phyloP scores from a whole-genome alignment of 1,140 invertebrate genomes.

The Zaprionus vittiger region DNA sequence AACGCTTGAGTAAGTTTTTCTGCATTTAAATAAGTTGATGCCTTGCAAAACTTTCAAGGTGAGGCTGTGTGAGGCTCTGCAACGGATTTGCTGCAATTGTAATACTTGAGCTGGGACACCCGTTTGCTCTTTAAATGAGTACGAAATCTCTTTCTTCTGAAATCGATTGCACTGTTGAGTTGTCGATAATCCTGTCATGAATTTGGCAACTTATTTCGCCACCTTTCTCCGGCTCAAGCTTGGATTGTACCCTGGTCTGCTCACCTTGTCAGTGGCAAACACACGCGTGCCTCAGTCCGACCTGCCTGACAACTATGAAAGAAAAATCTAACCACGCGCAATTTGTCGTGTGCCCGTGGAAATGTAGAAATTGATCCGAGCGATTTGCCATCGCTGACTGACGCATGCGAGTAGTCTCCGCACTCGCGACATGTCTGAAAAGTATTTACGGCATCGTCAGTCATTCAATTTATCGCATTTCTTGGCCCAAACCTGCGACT shows the following conservation, averaged over 20 bases:
- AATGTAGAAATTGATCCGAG: conserved; percentile 49
- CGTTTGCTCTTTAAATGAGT: not conserved
- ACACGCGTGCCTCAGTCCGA: not conserved
- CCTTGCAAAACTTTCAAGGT: conserved; percentile 29
- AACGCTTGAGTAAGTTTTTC: conserved; percentile 70
- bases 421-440: conserved; percentile 67
- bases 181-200: conserved; percentile 35
- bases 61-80: too few relatives aligned
- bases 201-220: conserved; percentile 19
- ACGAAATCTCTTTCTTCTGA: not conserved
- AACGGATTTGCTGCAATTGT: conserved; percentile 44
- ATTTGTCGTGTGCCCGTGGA: conserved; percentile 60
- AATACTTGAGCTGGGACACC: not conserved
- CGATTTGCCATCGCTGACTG: conserved; percentile 32
- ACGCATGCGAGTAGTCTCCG: conserved; percentile 5
- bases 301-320: conserved; percentile 43
- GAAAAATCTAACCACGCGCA: conserved; percentile 78
- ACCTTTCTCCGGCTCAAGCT: conserved; percentile 14
- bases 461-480: conserved; percentile 82
- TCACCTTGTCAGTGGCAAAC: conserved; percentile 36
- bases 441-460: conserved; percentile 81
- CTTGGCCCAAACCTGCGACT: conserved; percentile 62
- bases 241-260: conserved; percentile 18
- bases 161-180: conserved; percentile 18
- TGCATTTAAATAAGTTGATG: conserved; percentile 74